Percentiles rank a stretch among this genome's conserved stretches.
These are phyloP conservation scores for Zaprionus africanus DNA, from an alignment of 1,140 invertebrate species.

Conservation along the genomic window DNA sequence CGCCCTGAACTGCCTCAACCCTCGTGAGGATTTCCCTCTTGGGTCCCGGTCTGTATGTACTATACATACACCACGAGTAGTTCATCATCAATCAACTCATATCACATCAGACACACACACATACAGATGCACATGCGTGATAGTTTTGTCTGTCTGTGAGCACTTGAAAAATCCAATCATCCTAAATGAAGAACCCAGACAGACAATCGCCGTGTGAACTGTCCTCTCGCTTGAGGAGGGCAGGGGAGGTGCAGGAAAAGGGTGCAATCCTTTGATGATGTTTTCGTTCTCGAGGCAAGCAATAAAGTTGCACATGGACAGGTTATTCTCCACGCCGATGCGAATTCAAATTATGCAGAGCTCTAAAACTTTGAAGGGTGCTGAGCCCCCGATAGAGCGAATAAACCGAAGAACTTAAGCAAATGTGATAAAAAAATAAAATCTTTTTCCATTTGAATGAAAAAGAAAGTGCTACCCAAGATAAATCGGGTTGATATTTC, in stretches of 20 bases:
- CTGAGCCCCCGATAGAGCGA: background rate
- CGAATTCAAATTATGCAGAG: background rate
- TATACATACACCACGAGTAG: slow-evolving; percentile 13
- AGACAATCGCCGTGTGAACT: too few species aligned
- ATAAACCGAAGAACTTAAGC: background rate
- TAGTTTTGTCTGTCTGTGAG: slow-evolving; percentile 1
- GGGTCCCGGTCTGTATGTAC: too few species aligned
- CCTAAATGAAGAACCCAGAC: background rate
- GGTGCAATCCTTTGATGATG: slow-evolving; percentile 3
- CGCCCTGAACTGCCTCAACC: background rate
- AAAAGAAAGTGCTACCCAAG: background rate
- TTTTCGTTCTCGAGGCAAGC: background rate
- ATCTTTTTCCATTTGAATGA: background rate
- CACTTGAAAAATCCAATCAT: slow-evolving; percentile 40
- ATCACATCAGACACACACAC: background rate
- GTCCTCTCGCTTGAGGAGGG: too few species aligned
- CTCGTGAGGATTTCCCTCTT: background rate
- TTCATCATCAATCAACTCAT: slow-evolving; percentile 54
- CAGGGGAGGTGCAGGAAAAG: background rate
- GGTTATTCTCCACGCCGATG: background rate
- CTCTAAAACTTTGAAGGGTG: background rate
- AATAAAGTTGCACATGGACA: background rate
- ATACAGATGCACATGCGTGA: background rate
- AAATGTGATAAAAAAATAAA: slow-evolving; percentile 1
- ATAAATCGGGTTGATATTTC: background rate